These are phyloP conservation scores for Sylvietta virens DNA, from an alignment of 2,113 vertebrate genomes.

Conservation along the genomic window DNA sequence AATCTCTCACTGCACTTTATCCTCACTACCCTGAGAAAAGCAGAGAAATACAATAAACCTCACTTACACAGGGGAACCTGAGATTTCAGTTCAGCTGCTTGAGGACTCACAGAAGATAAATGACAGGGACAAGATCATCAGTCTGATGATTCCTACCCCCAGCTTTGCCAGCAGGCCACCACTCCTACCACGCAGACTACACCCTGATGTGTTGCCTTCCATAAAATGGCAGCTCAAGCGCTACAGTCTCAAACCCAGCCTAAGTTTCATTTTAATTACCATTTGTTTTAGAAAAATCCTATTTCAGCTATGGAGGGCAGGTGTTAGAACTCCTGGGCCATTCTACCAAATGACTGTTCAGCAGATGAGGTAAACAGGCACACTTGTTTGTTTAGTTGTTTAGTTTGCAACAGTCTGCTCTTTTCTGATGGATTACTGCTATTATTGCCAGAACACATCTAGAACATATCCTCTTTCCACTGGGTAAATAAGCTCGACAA, in stretches of 20 bases:
- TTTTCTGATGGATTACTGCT: not conserved
- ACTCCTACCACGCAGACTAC: not conserved
- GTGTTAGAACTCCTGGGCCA: not conserved
- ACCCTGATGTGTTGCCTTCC: accelerated
- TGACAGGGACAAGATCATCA: not conserved
- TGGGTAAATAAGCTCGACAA: conserved; percentile 12
- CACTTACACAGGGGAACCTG: not conserved
- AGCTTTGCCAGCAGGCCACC: not conserved
- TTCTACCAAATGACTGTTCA: not conserved
- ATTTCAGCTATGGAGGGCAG: not conserved
- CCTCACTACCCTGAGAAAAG: not conserved
- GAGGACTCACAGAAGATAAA: not conserved
- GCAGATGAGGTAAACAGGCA: not conserved
- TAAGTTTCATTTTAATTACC: not conserved
- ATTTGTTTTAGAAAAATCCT: not conserved
- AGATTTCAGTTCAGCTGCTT: not conserved
- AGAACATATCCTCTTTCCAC: conserved; percentile 8
- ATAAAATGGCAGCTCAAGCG: not conserved
- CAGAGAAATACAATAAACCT: not conserved
- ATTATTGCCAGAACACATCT: not conserved
- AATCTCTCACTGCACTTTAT: not conserved
- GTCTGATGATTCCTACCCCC: not conserved
- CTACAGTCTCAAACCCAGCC: not conserved
- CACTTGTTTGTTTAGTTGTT: not conserved
- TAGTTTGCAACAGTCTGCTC: not conserved